These are phyloP conservation scores for Synanthedon tipuliformis DNA, from an alignment of 2,888 invertebrate species.

Conservation along the genomic window DNA sequence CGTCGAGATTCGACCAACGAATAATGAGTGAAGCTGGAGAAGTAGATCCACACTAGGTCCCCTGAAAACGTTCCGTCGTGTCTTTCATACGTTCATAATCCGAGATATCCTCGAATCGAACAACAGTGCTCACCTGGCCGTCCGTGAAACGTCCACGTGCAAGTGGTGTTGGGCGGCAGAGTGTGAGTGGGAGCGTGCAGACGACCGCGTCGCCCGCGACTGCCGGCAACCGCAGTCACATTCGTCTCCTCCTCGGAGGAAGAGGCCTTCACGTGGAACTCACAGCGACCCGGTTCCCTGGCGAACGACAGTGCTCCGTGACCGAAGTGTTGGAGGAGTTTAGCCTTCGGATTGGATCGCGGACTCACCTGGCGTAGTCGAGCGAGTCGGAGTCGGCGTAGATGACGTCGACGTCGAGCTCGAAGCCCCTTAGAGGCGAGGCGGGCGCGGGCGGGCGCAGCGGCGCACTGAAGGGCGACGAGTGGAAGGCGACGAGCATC, in stretches of 20 bases:
- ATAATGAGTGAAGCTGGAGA: slow-evolving; percentile 85
- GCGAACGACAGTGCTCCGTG: neutral
- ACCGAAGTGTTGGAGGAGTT: no score
- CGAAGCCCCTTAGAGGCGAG: slow-evolving; percentile 82
- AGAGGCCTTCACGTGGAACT: slow-evolving; percentile 82
- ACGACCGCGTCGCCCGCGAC: slow-evolving; percentile 75
- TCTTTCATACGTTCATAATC: neutral
- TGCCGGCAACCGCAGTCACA: slow-evolving; percentile 58
- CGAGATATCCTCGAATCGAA: neutral
- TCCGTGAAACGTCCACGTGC: slow-evolving; percentile 87
- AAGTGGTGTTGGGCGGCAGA: slow-evolving; percentile 86
- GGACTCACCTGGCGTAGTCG: slow-evolving; percentile 76
- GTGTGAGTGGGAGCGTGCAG: slow-evolving; percentile 86
- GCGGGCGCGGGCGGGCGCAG: slow-evolving; percentile 71
- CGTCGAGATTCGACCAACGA: slow-evolving; percentile 70
- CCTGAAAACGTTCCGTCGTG: slow-evolving; percentile 29
- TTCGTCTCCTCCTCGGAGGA: slow-evolving; percentile 70
- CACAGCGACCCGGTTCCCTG: slow-evolving; percentile 72
- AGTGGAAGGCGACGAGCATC: slow-evolving; percentile 90
- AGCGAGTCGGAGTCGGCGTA: slow-evolving; percentile 89
- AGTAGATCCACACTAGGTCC: slow-evolving; percentile 89
- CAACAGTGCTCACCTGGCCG: slow-evolving; percentile 58
- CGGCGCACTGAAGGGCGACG: slow-evolving; percentile 86
- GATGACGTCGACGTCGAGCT: slow-evolving; percentile 85
- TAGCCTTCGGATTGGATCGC: neutral